These are phyloP conservation scores for Lepetodrilus schrolli DNA, from an alignment of 2,888 invertebrate species.

Conservation along the genomic window DNA sequence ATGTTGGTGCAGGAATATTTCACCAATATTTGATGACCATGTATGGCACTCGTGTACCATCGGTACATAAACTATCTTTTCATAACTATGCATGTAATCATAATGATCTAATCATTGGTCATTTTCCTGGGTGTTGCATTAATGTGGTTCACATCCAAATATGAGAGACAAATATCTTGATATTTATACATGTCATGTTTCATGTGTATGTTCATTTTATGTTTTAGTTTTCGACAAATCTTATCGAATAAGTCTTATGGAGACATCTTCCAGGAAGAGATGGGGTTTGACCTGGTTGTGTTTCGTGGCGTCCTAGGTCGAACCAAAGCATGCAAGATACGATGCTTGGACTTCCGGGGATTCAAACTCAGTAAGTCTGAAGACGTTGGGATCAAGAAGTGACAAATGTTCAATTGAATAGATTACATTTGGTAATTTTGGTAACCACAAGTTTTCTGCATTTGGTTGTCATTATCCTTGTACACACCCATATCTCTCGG, in stretches of 20 bases:
- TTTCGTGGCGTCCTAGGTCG: slow-evolving; percentile 57
- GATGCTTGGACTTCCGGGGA: slow-evolving; percentile 57
- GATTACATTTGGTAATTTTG: too few relatives aligned
- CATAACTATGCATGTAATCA: too few relatives aligned
- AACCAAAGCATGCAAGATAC: slow-evolving; percentile 56
- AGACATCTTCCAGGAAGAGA: slow-evolving; percentile 58
- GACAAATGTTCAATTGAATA: too few relatives aligned
- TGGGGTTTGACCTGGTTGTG: slow-evolving; percentile 55
- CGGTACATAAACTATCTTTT: too few relatives aligned
- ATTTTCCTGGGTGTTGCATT: background rate
- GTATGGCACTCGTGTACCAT: too few relatives aligned
- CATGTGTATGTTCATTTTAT: background rate
- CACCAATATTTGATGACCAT: too few relatives aligned
- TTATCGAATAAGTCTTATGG: slow-evolving; percentile 41
- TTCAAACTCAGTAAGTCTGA: slow-evolving; percentile 55
- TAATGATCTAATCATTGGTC: background rate
- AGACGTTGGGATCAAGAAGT: too few relatives aligned
- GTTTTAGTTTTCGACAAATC: slow-evolving; percentile 58
- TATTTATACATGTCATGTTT: background rate
- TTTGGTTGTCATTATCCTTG: too few relatives aligned
- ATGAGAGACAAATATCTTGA: background rate
- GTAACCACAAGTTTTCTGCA: too few relatives aligned
- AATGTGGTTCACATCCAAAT: background rate
- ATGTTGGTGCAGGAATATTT: too few relatives aligned
- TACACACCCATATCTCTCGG: too few relatives aligned